These are phyloP conservation scores for Parazoanthus atlanticus DNA, from an alignment of 92 coral and sea anemone genomes.

Conservation along the genomic window DNA sequence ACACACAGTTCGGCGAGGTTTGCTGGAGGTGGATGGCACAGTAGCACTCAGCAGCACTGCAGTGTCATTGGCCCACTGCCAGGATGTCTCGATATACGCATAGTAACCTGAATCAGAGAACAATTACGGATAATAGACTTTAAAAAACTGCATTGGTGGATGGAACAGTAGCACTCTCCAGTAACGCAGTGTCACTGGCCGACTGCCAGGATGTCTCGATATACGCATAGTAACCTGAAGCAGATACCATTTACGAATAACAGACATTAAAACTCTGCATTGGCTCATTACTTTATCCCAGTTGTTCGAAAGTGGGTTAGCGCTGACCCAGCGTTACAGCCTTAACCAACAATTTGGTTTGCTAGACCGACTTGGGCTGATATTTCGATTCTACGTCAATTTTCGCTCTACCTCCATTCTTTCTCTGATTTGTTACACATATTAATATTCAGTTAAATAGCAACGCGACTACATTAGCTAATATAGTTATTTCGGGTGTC, in stretches of 20 bases:
- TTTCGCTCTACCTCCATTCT: too few relatives aligned
- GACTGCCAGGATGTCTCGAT: conserved; percentile 88
- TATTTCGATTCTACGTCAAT: too few relatives aligned
- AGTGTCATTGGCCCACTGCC: conserved; percentile 70
- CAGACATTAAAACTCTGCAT: background rate
- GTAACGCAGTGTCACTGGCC: conserved; percentile 74
- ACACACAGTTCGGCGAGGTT: conserved; percentile 72
- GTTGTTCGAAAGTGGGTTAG: background rate
- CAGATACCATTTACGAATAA: background rate
- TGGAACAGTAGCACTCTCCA: conserved; percentile 74
- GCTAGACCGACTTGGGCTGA: too few relatives aligned
- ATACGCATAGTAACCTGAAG: conserved; percentile 84
- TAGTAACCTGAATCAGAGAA: conserved; percentile 69
- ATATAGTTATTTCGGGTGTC: too few relatives aligned
- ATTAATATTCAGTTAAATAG: too few relatives aligned
- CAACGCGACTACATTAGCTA: too few relatives aligned
- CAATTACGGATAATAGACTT: background rate
- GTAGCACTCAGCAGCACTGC: conserved; percentile 72
- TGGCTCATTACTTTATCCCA: background rate
- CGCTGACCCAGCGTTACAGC: too few relatives aligned
- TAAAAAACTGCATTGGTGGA: conserved; percentile 10
- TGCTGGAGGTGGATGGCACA: conserved; percentile 68
- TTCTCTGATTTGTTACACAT: too few relatives aligned
- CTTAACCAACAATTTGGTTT: too few relatives aligned
- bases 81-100: conserved; percentile 92